Evolutionary conservation across 2,888 invertebrate species (phyloP).

Genomic region (Microchrysa polita): DNA sequence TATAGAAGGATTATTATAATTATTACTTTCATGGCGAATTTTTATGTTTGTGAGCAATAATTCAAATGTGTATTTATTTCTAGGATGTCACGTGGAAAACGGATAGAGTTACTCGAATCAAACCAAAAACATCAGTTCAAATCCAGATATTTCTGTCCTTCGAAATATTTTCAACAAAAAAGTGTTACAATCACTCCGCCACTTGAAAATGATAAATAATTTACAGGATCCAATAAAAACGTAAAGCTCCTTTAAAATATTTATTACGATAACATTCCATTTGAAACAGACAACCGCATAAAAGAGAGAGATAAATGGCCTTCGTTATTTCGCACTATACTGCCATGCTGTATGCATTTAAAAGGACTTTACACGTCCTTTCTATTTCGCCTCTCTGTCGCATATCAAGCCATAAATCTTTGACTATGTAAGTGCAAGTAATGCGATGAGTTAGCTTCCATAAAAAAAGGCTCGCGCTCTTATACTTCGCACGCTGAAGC

Average conservation of each 20-base stretch:
- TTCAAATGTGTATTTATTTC: no score
- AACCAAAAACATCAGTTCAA: no score
- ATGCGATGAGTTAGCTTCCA: slow-evolving; percentile 35
- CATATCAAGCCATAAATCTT: slow-evolving; percentile 42
- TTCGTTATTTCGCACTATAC: slow-evolving; percentile 5
- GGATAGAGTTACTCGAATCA: no score
- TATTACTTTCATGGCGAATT: no score
- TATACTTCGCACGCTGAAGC: no score
- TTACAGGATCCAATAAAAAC: neutral
- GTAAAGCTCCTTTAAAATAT: slow-evolving; percentile 19
- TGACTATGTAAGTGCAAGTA: slow-evolving; percentile 45
- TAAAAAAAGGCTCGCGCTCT: neutral
- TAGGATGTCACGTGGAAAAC: no score
- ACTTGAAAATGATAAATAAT: slow-evolving; percentile 1
- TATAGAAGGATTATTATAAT: no score
- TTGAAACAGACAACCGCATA: slow-evolving; percentile 20
- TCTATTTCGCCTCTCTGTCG: slow-evolving; percentile 13
- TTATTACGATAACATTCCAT: slow-evolving; percentile 11
- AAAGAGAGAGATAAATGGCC: slow-evolving; percentile 30
- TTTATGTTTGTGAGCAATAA: no score
- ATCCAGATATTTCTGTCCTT: no score
- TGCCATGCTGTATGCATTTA: slow-evolving; percentile 21
- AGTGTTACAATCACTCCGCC: neutral
- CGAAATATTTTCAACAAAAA: no score
- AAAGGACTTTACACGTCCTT: slow-evolving; percentile 18